phyloP scores from a whole-genome alignment of 2,113 vertebrate genomes.

The Columbina picui region DNA sequence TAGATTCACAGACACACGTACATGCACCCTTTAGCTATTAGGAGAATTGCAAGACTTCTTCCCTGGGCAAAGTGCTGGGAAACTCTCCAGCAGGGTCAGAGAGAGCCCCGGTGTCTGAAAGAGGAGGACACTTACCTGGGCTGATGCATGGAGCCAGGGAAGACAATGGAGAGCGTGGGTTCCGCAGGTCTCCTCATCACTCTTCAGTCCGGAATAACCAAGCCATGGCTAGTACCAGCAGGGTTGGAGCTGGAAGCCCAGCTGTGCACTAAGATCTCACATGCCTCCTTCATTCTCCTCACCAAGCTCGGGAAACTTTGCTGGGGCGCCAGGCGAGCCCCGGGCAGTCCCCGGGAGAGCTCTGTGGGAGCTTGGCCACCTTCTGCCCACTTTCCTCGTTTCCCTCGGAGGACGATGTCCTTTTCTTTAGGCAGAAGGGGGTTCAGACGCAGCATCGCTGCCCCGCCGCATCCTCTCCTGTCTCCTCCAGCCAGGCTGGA shows the following conservation, averaged over 20 bases:
- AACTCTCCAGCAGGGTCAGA: neutral
- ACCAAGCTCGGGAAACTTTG: slow-evolving; percentile 41
- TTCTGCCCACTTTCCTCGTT: neutral
- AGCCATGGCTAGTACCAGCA: neutral
- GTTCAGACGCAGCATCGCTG: neutral
- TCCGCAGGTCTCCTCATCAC: neutral
- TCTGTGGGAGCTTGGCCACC: neutral
- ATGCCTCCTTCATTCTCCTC: neutral
- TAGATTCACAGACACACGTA: neutral
- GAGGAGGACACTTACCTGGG: neutral
- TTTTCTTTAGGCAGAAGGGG: neutral
- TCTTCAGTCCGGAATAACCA: neutral
- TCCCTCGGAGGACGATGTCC: neutral
- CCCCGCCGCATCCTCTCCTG: neutral
- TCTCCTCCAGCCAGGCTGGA: neutral
- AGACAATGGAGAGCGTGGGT: neutral
- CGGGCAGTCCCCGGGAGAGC: neutral
- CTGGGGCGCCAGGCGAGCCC: neutral
- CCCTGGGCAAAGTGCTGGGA: neutral
- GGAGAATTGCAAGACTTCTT: neutral
- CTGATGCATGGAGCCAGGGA: neutral
- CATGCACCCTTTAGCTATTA: neutral
- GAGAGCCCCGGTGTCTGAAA: neutral
- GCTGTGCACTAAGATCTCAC: neutral
- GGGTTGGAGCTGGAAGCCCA: neutral